Conservation (phyloP, 2,888 invertebrate genomes). For the Globia sparganii region DNA sequence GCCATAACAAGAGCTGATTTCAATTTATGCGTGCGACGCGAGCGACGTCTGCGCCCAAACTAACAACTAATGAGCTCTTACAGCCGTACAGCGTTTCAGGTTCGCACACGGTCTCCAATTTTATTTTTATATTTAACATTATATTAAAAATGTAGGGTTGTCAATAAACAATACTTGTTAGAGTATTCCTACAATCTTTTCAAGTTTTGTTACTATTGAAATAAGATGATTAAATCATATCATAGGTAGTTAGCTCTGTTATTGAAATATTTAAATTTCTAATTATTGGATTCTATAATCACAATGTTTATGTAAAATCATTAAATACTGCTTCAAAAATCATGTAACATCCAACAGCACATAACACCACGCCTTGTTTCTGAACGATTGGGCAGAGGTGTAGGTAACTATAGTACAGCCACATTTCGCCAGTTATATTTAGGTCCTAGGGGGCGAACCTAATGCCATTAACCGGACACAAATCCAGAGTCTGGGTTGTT, state of each 20-base stretch:
- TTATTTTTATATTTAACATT: conserved; percentile 20
- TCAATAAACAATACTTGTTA: background rate
- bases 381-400: too few relatives aligned
- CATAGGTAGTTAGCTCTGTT: background rate
- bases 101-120: conserved; percentile 34
- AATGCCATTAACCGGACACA: background rate
- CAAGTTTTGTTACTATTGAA: background rate
- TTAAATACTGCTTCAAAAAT: background rate
- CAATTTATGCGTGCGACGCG: conserved; percentile 73
- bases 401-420: too few relatives aligned
- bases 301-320: background rate
- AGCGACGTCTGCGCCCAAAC: conserved; percentile 63
- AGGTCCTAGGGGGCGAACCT: too few relatives aligned
- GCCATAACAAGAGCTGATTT: conserved; percentile 77
- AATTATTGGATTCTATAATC: background rate
- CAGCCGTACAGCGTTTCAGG: conserved; percentile 52
- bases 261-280: background rate
- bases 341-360: background rate
- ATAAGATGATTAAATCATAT: background rate
- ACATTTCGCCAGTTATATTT: too few relatives aligned
- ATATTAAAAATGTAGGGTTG: conserved; percentile 2
- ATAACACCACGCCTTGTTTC: too few relatives aligned
- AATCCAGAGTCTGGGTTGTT: background rate
- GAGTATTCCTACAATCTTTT: background rate
- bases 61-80: conserved; percentile 72